Percentiles rank a stretch among this genome's conserved stretches.
phyloP scores from a whole-genome alignment of 2,113 vertebrate genomes.

The Pyrgilauda ruficollis region DNA sequence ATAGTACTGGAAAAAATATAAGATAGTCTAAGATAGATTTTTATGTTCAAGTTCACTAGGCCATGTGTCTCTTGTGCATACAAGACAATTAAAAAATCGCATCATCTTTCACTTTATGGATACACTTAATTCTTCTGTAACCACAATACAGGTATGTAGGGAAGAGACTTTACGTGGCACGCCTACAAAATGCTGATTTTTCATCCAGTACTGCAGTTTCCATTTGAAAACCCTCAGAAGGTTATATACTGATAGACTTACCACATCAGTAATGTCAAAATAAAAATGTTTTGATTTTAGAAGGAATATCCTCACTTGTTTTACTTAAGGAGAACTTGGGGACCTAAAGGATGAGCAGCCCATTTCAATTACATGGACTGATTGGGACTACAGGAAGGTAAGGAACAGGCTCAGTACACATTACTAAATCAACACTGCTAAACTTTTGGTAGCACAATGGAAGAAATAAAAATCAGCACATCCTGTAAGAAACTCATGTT shows the following conservation, averaged over 20 bases:
- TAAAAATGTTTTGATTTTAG: background rate
- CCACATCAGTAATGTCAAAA: background rate
- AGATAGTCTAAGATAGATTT: background rate
- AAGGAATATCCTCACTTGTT: background rate
- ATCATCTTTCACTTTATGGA: background rate
- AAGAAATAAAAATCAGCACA: background rate
- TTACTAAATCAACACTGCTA: background rate
- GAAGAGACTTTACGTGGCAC: background rate
- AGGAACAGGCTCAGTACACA: background rate
- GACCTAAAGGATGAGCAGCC: background rate
- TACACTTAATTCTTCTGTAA: background rate
- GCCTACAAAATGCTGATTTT: background rate
- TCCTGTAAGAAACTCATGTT: background rate
- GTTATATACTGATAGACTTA: background rate
- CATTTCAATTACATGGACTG: background rate
- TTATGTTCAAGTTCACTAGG: background rate
- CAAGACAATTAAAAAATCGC: background rate
- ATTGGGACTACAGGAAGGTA: background rate
- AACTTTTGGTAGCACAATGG: background rate
- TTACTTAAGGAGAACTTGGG: background rate
- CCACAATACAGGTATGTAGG: background rate
- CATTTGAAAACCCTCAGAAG: background rate
- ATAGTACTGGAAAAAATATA: background rate
- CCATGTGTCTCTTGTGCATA: background rate
- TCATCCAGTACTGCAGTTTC: background rate